Percentiles rank a stretch among this genome's conserved stretches.
phyloP scores from a whole-genome alignment of 2,888 invertebrate species.

The Tanypteryx hageni region DNA sequence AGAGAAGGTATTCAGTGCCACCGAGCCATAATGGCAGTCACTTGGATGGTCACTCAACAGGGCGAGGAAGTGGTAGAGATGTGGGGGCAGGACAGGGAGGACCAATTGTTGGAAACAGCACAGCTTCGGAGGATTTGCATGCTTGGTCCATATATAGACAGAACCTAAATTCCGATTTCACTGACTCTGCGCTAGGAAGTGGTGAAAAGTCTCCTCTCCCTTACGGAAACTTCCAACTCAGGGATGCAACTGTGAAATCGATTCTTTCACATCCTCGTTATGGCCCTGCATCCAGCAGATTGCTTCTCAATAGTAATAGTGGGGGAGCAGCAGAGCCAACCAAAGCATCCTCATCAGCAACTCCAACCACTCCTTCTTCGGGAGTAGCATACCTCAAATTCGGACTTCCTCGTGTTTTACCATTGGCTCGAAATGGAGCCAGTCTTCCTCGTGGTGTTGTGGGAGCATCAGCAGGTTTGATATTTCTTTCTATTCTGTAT shows the following conservation, averaged over 20 bases:
- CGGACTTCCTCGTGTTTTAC: constrained; percentile 93
- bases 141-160: constrained; percentile 98
- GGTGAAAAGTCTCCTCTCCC: constrained; percentile 95
- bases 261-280: constrained; percentile 93
- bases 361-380: neutral
- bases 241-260: constrained; percentile 92
- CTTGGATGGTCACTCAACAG: constrained; percentile 64
- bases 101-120: constrained; percentile 67
- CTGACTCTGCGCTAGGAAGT: constrained; percentile 94
- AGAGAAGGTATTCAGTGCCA: constrained; percentile 92
- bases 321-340: constrained; percentile 50
- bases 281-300: constrained; percentile 79
- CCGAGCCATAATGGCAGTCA: constrained; percentile 52
- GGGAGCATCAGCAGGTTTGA: constrained; percentile 39
- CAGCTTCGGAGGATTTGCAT: constrained; percentile 94
- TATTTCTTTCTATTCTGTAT: neutral
- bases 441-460: constrained; percentile 78
- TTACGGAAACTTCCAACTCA: constrained; percentile 94
- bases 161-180: constrained; percentile 96
- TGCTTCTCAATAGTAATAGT: constrained; percentile 53
- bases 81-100: constrained; percentile 38
- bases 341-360: neutral
- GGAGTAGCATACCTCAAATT: constrained; percentile 88
- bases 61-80: constrained; percentile 48
- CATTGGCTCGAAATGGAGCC: constrained; percentile 87